Evolutionary conservation across 2,113 vertebrate genomes (phyloP), one percentile per base, ranked within the genome.

Genomic region (Tyrannus savana): DNA sequence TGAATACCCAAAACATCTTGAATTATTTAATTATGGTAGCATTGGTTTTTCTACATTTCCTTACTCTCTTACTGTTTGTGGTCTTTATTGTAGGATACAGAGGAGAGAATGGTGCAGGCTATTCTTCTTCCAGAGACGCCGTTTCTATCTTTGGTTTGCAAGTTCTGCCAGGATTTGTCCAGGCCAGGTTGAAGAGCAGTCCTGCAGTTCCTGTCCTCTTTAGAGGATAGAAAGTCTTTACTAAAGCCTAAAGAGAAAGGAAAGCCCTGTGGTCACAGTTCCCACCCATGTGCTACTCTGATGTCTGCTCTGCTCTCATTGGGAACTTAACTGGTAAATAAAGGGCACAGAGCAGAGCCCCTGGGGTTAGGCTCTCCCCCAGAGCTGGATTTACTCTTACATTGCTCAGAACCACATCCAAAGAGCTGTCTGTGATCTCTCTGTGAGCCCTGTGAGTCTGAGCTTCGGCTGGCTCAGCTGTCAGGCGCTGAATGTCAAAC

Each of bases 401-500:
- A 8, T 25, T 89, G 81, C 86, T 95, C 89, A 87, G 87, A 96
- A 91, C 87, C 49, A 44, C 0, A 1, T 91, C 93, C 91, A 89
- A 91, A 91, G 84, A 94, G 53, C 87, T 84, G 93, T 87, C 89
- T 95, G n/a, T 75, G 71, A 84, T 92, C 58, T 89, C 52, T 72
- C 16, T 84, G 88, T 50, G 77, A 77, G 89, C 49, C 78, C 73
- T 73, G n/a, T 6, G 6, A 83, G 53, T 69, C 80, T 66, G 72
- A 78, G 94, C 67, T 85, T 79, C 86, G 83, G 39, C 91, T 92
- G 84, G 66, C 74, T 96, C 53, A 66, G 89, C 81, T 94, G 95
- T 93, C 95, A 96, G 84, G 79, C 0, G 1, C 66, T 95, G 81
- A 87, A 91, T 79, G 84, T 95, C 89, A 91, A 50, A 84, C 69